These are phyloP conservation scores for Andinoacara biseriatus DNA, from an alignment of 2,113 vertebrate genomes.

Conservation along the genomic window DNA sequence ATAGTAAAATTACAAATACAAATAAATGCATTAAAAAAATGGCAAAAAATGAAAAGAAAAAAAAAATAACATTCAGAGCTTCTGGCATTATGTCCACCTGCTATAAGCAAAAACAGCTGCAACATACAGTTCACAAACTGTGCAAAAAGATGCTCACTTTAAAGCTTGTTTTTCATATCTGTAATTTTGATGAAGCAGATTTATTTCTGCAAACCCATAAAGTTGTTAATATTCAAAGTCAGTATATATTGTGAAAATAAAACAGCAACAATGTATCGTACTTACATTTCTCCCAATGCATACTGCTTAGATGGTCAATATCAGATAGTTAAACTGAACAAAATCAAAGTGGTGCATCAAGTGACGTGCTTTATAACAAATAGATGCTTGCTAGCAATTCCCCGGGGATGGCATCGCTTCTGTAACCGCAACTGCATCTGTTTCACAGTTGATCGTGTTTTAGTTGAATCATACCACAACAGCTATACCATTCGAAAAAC, in stretches of 20 bases:
- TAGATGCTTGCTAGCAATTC: slow-evolving; percentile 46
- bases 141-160: not conserved
- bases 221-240: not conserved
- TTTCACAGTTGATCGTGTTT: slow-evolving; percentile 40
- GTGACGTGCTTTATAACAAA: slow-evolving; percentile 70
- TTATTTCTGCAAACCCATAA: not conserved
- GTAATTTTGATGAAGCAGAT: not conserved
- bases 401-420: slow-evolving; percentile 69
- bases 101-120: not conserved
- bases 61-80: not conserved
- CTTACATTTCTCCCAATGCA: slow-evolving; percentile 85
- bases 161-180: not conserved
- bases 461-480: not conserved
- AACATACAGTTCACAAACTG: not conserved
- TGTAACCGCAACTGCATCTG: slow-evolving; percentile 60
- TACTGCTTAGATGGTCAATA: slow-evolving; percentile 39
- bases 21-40: no score
- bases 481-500: not conserved
- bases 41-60: not conserved
- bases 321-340: slow-evolving; percentile 12
- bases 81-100: not conserved
- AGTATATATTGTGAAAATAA: not conserved
- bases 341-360: slow-evolving; percentile 57
- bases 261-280: slow-evolving; percentile 41
- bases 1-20: not conserved